phyloP scores from a whole-genome alignment of 1,140 invertebrate genomes.

The Diabrotica undecimpunctata region DNA sequence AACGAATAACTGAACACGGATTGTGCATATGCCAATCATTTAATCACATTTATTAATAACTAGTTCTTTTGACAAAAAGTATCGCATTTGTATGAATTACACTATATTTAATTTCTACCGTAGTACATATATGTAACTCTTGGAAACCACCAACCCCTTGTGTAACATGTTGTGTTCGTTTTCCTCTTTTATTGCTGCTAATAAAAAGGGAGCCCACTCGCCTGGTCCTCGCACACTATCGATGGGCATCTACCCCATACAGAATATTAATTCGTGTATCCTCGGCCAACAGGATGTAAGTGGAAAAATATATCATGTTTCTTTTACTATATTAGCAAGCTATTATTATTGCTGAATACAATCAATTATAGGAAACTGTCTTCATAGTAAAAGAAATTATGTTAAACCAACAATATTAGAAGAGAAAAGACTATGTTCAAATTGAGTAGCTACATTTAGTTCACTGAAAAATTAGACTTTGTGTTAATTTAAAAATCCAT shows the following conservation, averaged over 20 bases:
- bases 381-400: too few species aligned
- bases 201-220: constrained; percentile 76
- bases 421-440: too few species aligned
- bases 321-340: constrained; percentile 4
- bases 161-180: constrained; percentile 49
- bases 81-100: neutral
- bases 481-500: too few species aligned
- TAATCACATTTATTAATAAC: too few species aligned
- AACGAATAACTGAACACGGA: too few species aligned
- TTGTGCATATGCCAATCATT: too few species aligned
- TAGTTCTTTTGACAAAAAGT: neutral
- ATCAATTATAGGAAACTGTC: too few species aligned
- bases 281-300: constrained; percentile 84
- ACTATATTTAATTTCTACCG: neutral
- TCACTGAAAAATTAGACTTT: too few species aligned
- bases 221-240: constrained; percentile 80
- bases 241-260: constrained; percentile 83
- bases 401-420: too few species aligned
- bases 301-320: constrained; percentile 38
- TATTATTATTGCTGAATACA: too few species aligned
- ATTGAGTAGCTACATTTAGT: too few species aligned
- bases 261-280: constrained; percentile 80
- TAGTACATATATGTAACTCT: neutral
- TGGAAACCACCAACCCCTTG: neutral
- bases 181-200: constrained; percentile 53